Base-by-base conservation (phyloP, 2,797 vertebrate genomes). In the Acropternis orthonyx region DNA sequence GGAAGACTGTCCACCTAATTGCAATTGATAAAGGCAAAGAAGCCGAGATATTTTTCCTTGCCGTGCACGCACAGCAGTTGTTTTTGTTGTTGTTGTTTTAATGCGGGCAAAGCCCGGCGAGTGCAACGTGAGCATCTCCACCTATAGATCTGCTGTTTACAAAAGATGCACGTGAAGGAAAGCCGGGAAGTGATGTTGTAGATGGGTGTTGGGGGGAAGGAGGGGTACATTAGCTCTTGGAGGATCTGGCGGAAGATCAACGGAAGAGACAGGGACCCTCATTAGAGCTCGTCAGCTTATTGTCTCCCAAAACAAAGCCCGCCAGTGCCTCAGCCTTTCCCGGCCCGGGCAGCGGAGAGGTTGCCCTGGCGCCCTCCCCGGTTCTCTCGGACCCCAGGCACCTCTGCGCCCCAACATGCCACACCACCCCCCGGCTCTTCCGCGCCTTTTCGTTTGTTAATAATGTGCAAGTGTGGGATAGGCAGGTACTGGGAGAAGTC, bases 1-100 rank as follows among this genome's bases (percentile, higher is more conserved):
- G 98, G 98, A 99, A 99, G 97, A 98, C 97, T 96, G 97, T 97
- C 97, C 97, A 96, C 97, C 97, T 98, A 98, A 98, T 98, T 98
- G 97, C 97, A 97, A 97, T 88, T 97, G 97, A 97, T 97, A 96
- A 97, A 97, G 95, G 97, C 97, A 85, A 72, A 89, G 86, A 76
- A 93, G 77, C 82, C 93, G 71, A 48, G 92, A 85, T 95, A 78
- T 71, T 74, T 78, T 83, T 74, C 66, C 71, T 91, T 59, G 21
- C 78, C 67, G 30, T 36, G 88, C 82, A 89, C 71, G 92, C 96
- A 88, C 93, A 89, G 83, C 95, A 78, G 92, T 92, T 94, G 94
- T 77, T 76, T 49, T 55, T 79, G 49, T 65, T 72, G 17, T 76
- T 72, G 72, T 78, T 89, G 63, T 83, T 95, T 94, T 92, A 79